Percentiles rank a stretch among this genome's conserved stretches.
These are phyloP conservation scores for Trinorchestia longiramus DNA, from an alignment of 1,140 invertebrate species.

Conservation along the genomic window DNA sequence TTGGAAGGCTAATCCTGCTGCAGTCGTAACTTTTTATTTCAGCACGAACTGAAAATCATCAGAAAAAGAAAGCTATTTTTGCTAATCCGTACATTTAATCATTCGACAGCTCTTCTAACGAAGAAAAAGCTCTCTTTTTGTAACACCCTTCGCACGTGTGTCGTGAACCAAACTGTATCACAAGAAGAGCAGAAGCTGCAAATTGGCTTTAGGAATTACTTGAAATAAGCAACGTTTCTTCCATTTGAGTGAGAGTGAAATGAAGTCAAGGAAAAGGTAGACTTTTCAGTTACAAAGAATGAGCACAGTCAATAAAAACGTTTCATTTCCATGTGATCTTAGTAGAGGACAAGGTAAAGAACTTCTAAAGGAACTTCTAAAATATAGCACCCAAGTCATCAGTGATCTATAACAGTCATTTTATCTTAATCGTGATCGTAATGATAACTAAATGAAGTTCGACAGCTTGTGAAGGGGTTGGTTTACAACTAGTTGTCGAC, in stretches of 20 bases:
- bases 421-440: background rate
- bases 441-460: background rate
- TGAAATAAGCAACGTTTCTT: background rate
- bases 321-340: background rate
- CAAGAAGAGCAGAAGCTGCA: background rate
- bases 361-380: background rate
- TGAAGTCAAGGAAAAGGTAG: background rate
- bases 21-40: background rate
- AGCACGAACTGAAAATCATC: background rate
- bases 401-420: background rate
- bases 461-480: background rate
- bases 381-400: background rate
- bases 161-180: background rate
- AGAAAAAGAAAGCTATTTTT: background rate
- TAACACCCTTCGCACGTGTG: background rate
- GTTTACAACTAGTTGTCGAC: background rate
- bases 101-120: background rate
- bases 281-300: background rate
- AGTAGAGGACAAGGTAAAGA: background rate
- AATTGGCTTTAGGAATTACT: background rate
- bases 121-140: background rate
- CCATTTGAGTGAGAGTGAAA: background rate
- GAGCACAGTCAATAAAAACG: background rate
- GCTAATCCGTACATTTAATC: background rate
- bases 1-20: background rate